Evolutionary conservation across 2,113 vertebrate genomes (phyloP), one percentile per base, ranked within the genome.

Genomic region (Sakesphorus luctuosus): DNA sequence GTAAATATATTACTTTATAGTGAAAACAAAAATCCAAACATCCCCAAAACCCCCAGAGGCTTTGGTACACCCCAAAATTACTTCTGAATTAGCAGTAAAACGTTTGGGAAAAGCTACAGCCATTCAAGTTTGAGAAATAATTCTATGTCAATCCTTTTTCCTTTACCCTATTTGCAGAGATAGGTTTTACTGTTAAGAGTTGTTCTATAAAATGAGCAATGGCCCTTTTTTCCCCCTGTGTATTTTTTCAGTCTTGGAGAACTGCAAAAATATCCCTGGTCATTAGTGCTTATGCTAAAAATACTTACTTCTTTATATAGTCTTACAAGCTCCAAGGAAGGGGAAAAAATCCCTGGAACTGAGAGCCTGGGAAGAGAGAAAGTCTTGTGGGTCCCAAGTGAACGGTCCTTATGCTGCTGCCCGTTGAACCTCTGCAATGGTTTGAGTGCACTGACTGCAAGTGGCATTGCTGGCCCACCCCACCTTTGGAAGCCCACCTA

Each of bases 141-240:
- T 69, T 78, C 71, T 33, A 18, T 59, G 80, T 92, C 5, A 8
- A 16, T 21, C 40, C 7, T 74, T 75, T 84, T 44, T 77, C 19
- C 74, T 62, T 49, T 65, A 40, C 28, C 12, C 21, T 68, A 7
- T 62, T 69, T 47, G 13, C 40, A 68, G 55, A 52, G 13, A 20
- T 5, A 18, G 7, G 33, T 35, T 93, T 75, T 62, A 49, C 47
- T 75, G 13, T 50, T 56, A n/a, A 44, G 1, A 52, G 40, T 38
- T 59, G 28, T 65, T 79, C 28, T 66, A 9, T 36, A 68, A 85
- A 77, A 58, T 24, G 16, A 79, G 18, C 53, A 47, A 13, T 50
- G 23, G 15, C 35, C 26, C 29, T 81, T n/a, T 38, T 23, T 26
- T 7, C 15, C 35, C 4, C 4, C 6, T 0, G 0, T 31, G 29